Percentiles rank a stretch among this genome's conserved stretches.
These are phyloP conservation scores for Epinotia bilunana DNA, from an alignment of 2,888 invertebrate genomes.

Conservation along the genomic window DNA sequence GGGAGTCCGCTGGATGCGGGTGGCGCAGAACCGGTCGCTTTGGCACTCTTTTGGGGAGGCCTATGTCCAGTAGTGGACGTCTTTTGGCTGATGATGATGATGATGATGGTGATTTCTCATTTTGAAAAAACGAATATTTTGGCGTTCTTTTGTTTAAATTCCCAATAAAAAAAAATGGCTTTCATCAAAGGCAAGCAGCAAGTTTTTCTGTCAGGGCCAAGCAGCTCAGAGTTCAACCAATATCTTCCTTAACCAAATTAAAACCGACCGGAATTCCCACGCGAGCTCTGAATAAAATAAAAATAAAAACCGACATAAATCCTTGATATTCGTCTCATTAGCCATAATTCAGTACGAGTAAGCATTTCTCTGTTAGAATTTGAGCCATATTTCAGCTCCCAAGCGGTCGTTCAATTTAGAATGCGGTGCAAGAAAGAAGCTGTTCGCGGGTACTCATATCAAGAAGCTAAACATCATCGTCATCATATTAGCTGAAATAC, in stretches of 20 bases:
- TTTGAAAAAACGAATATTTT: background rate
- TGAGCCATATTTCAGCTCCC: constrained; percentile 72
- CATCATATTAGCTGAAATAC: too few species aligned
- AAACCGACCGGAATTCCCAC: constrained; percentile 36
- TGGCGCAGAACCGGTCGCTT: too few species aligned
- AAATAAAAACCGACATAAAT: constrained; percentile 60
- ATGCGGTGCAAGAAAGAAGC: constrained; percentile 51
- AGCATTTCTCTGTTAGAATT: constrained; percentile 72
- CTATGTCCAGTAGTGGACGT: too few species aligned
- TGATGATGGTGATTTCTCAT: too few species aligned
- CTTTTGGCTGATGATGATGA: too few species aligned
- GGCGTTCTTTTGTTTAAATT: background rate
- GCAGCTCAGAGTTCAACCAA: background rate
- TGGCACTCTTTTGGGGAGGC: too few species aligned
- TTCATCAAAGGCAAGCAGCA: constrained; percentile 3
- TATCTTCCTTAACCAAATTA: constrained; percentile 24
- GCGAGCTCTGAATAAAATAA: constrained; percentile 46
- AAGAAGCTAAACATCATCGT: background rate
- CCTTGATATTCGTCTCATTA: constrained; percentile 75
- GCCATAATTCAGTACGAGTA: constrained; percentile 72
- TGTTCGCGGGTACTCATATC: constrained; percentile 40
- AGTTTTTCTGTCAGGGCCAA: background rate
- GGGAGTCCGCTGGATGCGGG: too few species aligned
- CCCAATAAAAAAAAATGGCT: constrained; percentile 3
- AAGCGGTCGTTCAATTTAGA: constrained; percentile 70